Base-by-base conservation (phyloP, 2,888 invertebrate species). In the Lycophotia porphyrea region DNA sequence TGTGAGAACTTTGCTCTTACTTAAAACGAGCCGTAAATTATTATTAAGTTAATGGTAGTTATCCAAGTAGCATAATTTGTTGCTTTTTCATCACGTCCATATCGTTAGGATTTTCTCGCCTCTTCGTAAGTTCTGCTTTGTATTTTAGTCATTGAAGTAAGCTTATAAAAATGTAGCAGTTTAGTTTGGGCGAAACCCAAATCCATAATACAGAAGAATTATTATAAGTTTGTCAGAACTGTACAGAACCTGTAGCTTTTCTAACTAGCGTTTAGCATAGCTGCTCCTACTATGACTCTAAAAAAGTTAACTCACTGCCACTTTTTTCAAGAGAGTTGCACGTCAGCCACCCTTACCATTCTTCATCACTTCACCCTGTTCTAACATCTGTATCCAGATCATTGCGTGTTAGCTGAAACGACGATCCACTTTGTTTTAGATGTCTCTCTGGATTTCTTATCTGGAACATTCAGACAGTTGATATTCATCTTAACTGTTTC, bases 1-100 rank as follows among this genome's bases (percentile, higher is more conserved):
- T 13, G 34, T 44, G 9, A 68, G 42, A 65, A 55, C 42, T 36
- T 49, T 61, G 61, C 42, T 67, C 24, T 60, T 74, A 34, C 49
- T 76, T 69, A 70, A 58, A 78, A 68, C 52, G 52, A 9, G 18
- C 31, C 49, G 47, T 81, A 60, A 67, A 68, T 49, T 68, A 61
- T 39, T 18, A n/a, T 58, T 61, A 66, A 34, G 47, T 55, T 58
- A 76, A 55, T 61, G 52, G 24, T 34, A 42, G 71, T 36, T 27
- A 49, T n/a, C 60, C 13, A 71, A 71, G 60, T 61, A 8, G 34
- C 9, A 31, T 27, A 52, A 15, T 39, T 60, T 69, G 15, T 55
- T 34, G 21, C 42, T 58, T 1, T 1, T 39, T 21, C 31, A 44
- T 21, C 8, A 49, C 13, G 44, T 67, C 34, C 24, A 21, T 66